phyloP scores from a whole-genome alignment of 2,113 vertebrate species.

The Crotalus tigris region DNA sequence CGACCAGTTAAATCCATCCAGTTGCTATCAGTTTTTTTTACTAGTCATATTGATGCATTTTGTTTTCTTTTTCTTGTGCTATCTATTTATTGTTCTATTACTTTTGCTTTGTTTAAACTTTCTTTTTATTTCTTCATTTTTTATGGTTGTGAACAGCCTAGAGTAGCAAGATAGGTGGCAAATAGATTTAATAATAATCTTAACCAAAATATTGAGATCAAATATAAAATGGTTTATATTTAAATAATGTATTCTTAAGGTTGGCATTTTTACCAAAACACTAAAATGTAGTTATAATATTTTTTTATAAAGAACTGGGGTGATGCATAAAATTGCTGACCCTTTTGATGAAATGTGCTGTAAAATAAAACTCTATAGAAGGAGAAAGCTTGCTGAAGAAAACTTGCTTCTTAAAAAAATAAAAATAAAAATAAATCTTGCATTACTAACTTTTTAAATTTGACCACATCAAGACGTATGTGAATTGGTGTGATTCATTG shows the following conservation, averaged over 20 bases:
- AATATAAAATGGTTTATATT: not conserved
- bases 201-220: not conserved
- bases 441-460: not conserved
- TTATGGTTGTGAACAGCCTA: not conserved
- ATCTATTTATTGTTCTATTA: not conserved
- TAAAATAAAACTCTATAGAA: not conserved
- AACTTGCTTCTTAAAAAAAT: not conserved
- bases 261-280: not conserved
- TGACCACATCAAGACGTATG: not conserved
- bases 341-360: not conserved
- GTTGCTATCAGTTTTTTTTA: not conserved
- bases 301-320: not conserved
- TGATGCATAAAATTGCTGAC: not conserved
- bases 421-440: not conserved
- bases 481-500: not conserved
- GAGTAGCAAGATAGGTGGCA: not conserved
- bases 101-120: not conserved
- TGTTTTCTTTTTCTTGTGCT: too few species aligned
- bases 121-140: not conserved
- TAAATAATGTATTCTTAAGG: not conserved
- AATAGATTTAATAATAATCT: not conserved
- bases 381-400: not conserved
- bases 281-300: not conserved
- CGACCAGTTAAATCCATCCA: not conserved
- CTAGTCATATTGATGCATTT: not conserved